Base-by-base conservation (phyloP, 1,140 invertebrate genomes). In the Ceratosolen fusciceps region DNA sequence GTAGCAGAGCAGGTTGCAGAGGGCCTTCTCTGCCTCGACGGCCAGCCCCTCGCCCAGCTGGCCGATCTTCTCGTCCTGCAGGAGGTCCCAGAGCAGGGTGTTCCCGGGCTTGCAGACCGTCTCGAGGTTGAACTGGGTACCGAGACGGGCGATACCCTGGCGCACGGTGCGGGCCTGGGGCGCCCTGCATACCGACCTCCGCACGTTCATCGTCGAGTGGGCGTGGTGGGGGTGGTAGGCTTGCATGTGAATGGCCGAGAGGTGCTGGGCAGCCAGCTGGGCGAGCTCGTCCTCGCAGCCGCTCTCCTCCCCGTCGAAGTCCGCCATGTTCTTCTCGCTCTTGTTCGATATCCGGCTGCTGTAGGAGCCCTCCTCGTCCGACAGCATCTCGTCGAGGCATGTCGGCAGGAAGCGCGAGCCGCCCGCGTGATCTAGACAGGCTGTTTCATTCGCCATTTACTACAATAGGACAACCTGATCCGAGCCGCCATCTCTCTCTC, bases 281-380 rank as follows among this genome's bases (percentile, higher is more conserved):
- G 94, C 94, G 21, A 98, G 88, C 88, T 98, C 96, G 83, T 98
- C 96, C 86, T 98, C 95, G 88, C 94, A 94, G 31, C 94, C 95
- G 49, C 95, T 96, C 83, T 98, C 96, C 85, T 98, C 97, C 34
- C 97, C 97, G 83, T 98, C 97, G 85, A 98, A 96, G 89, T 98
- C 97, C 0, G 96, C 96, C 93, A 98, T 94, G 88, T 98, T 98
- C 82, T 97, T 98, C 83, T 97, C 96, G n/a, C 96, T 97, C 90
- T 98, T 97, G 77, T 95, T 96, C 58, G 96, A 97, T 89, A 97
- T 94, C 26, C 95, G 92, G 29, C 96, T 98, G 56, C 96, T 97
- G 84, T 96, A 95, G 80, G 94, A 95, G 1, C 95, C 95, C 80
- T 94, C 93, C 85, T 96, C 95, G 77, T 94, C 94, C 62, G 93